Base-by-base conservation (phyloP, 2,888 invertebrate genomes). In the Apocheima hispidaria region DNA sequence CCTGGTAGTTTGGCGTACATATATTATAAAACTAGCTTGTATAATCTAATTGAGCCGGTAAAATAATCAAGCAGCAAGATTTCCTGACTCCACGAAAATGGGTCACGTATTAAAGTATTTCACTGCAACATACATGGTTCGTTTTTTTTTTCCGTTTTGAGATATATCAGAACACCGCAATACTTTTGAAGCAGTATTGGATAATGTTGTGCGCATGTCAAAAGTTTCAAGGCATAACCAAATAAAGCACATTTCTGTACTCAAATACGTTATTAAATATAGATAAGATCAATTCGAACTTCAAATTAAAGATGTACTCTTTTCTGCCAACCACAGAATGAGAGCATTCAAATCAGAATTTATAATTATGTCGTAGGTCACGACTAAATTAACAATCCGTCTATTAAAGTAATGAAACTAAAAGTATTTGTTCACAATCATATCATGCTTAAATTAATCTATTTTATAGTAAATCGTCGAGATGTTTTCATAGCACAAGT, bases 301-400 rank as follows among this genome's bases (percentile, higher is more conserved):
- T 4, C 23, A 14, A 14, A 26, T 23, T 43, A 43, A n/a, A 26
- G 12, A 18, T 18, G 18, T 10, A 10, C 46, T 30, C 30, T 46
- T 12, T 46, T 33, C 33, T 46, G 46, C 26, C 46, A 18, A 14
- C 9, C 26, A 46, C 44, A 46, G 30, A 30, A 20, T 12, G 18
- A 18, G 18, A 46, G 5, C 18, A 10, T 46, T 18, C 12, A 16
- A 12, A 30, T 26, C n/a, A 46, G 16, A 18, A 18, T 30, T 30
- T 4, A 44, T 30, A 30, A 46, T 44, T 21, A 58, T 44, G 46
- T 35, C 52, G 38, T 26, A 59, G 46, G 30, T 16, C 56, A 10
- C 57, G 33, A 63, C 53, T 56, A 67, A 64, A 64, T 60, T 59
- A 69, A 68, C 68, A 68, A 70, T 61, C 36, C 64, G 57, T 30